These are phyloP conservation scores for Hozukius guyotensis DNA, from an alignment of 2,797 vertebrate species.

Conservation along the genomic window DNA sequence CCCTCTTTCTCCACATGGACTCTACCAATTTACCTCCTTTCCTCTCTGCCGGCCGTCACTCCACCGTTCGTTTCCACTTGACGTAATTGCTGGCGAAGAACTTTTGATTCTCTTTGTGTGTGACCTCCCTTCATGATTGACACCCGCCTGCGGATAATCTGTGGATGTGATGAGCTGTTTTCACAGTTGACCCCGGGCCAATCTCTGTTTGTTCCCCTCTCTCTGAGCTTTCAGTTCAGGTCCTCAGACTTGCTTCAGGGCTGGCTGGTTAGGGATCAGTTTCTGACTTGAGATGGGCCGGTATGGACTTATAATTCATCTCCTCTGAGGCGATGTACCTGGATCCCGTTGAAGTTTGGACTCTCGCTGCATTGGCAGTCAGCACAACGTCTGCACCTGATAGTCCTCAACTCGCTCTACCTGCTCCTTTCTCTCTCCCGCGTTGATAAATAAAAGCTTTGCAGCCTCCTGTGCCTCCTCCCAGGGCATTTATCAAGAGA, in stretches of 20 bases:
- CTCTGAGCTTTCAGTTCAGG: slow-evolving; percentile 36
- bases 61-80: slow-evolving; percentile 59
- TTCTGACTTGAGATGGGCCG: slow-evolving; percentile 48
- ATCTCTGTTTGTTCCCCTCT: slow-evolving; percentile 54
- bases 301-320: slow-evolving; percentile 58
- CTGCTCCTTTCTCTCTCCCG: slow-evolving; percentile 50
- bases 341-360: slow-evolving; percentile 51
- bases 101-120: slow-evolving; percentile 70
- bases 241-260: slow-evolving; percentile 62
- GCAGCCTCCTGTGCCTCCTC: slow-evolving; percentile 59
- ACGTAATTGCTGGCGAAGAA: slow-evolving; percentile 67
- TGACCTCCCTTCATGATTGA: slow-evolving; percentile 71
- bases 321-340: slow-evolving; percentile 49
- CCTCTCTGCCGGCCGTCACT: slow-evolving; percentile 24
- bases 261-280: slow-evolving; percentile 58
- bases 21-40: slow-evolving; percentile 39
- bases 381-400: slow-evolving; percentile 53
- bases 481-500: slow-evolving; percentile 75
- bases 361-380: slow-evolving; percentile 63
- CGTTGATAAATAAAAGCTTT: slow-evolving; percentile 78
- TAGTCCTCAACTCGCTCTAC: slow-evolving; percentile 52
- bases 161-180: slow-evolving; percentile 66
- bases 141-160: slow-evolving; percentile 64
- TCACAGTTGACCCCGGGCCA: slow-evolving; percentile 62
- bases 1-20: slow-evolving; percentile 13